These are phyloP conservation scores for Trichosurus vulpecula DNA, from an alignment of 2,797 vertebrate genomes.

Conservation along the genomic window DNA sequence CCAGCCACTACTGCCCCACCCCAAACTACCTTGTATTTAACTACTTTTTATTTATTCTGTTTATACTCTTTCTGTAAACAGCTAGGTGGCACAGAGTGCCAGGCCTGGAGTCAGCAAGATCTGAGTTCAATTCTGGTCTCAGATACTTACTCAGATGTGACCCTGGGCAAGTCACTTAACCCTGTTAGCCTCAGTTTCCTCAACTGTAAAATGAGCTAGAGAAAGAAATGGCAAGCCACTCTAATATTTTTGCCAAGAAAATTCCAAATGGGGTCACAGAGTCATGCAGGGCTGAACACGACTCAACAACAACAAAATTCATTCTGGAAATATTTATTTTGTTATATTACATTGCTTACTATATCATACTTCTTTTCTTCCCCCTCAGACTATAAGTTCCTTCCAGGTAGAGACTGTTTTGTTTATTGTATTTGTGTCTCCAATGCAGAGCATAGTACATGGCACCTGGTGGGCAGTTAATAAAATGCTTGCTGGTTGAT, in stretches of 20 bases:
- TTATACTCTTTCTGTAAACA: background rate
- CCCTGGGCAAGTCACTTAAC: background rate
- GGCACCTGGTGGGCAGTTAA: too few species aligned
- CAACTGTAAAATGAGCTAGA: background rate
- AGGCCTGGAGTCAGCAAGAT: background rate
- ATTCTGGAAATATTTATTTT: background rate
- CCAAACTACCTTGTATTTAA: background rate
- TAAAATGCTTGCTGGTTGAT: background rate
- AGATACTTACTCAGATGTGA: background rate
- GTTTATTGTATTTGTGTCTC: background rate
- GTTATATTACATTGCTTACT: background rate
- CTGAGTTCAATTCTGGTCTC: background rate
- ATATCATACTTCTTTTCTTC: background rate
- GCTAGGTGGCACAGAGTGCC: background rate
- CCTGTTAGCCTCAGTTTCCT: background rate
- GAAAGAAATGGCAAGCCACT: background rate
- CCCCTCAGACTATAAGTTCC: background rate
- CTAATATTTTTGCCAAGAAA: background rate
- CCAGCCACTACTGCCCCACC: too few species aligned
- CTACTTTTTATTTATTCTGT: background rate
- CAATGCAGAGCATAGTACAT: too few species aligned
- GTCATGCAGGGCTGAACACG: background rate
- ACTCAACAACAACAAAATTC: background rate
- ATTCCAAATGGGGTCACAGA: background rate
- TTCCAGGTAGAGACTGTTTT: background rate